Percentiles rank a stretch among this genome's conserved stretches.
Evolutionary conservation across 2,113 vertebrate species (phyloP).

Genomic region (Dermatemys mawii): DNA sequence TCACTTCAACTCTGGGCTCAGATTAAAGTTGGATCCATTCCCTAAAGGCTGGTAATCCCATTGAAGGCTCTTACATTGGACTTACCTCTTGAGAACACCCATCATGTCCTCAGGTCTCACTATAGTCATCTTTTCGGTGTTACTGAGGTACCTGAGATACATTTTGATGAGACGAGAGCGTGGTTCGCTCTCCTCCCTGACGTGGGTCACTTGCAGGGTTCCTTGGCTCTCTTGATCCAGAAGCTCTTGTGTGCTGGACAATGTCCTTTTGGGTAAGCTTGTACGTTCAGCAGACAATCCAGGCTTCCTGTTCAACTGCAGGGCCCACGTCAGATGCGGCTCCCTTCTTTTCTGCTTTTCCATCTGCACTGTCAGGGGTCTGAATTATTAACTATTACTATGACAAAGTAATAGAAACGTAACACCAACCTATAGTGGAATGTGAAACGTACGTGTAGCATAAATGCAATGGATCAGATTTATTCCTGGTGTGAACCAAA

Average conservation of each 20-base stretch:
- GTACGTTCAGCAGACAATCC: slow-evolving; percentile 85
- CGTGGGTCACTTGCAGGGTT: background rate
- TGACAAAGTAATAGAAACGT: background rate
- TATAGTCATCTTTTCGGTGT: slow-evolving; percentile 91
- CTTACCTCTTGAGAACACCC: slow-evolving; percentile 90
- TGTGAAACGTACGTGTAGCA: background rate
- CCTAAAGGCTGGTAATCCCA: background rate
- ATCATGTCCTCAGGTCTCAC: slow-evolving; percentile 91
- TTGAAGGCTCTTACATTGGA: background rate
- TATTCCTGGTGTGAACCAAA: background rate
- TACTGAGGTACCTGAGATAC: slow-evolving; percentile 94
- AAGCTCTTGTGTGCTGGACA: background rate
- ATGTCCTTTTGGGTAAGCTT: slow-evolving; percentile 75
- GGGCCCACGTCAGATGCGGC: slow-evolving; percentile 59
- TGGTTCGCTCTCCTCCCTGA: background rate
- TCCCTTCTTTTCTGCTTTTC: slow-evolving; percentile 87
- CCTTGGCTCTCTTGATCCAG: background rate
- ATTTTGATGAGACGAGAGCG: slow-evolving; percentile 84
- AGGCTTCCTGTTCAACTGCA: slow-evolving; percentile 68
- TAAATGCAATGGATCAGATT: background rate
- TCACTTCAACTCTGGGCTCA: background rate
- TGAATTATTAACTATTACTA: background rate
- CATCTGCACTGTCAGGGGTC: slow-evolving; percentile 77
- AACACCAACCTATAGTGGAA: background rate
- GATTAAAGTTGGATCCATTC: background rate